Conservation (phyloP, 2,113 vertebrate species). For the Megalops atlanticus region DNA sequence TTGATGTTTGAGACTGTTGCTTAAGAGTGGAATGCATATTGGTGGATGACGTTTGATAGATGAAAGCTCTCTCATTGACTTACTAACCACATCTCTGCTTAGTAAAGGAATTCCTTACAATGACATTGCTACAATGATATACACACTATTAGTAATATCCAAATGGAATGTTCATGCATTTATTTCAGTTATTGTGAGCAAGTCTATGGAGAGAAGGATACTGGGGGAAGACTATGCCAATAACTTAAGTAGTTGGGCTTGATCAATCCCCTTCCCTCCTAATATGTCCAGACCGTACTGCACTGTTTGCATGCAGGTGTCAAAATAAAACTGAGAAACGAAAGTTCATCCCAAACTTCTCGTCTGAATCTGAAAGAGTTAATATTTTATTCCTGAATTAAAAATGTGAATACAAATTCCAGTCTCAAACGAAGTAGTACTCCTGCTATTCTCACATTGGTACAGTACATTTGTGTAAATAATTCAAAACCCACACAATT, state of each 20-base stretch:
- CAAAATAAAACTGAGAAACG: not conserved
- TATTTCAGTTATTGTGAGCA: too few species aligned
- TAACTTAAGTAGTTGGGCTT: too few species aligned
- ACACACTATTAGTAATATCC: not conserved
- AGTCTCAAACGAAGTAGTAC: not conserved
- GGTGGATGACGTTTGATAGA: not conserved
- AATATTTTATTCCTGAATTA: too few species aligned
- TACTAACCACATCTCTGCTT: not conserved
- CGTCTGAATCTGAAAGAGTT: not conserved
- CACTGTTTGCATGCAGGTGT: not conserved
- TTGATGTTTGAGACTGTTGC: not conserved
- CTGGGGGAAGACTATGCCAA: too few species aligned
- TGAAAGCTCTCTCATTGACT: not conserved
- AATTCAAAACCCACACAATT: constrained; percentile 19
- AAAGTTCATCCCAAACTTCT: not conserved
- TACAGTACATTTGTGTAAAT: constrained; percentile 13
- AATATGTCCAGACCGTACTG: not conserved
- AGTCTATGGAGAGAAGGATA: too few species aligned
- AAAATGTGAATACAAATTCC: not conserved
- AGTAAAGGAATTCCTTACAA: not conserved
- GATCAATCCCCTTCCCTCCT: too few species aligned
- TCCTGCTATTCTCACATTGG: not conserved
- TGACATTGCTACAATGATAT: not conserved
- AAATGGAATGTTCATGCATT: too few species aligned
- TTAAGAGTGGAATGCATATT: not conserved